phyloP scores from a whole-genome alignment of 2,888 invertebrate species.

The Cloeon dipterum region DNA sequence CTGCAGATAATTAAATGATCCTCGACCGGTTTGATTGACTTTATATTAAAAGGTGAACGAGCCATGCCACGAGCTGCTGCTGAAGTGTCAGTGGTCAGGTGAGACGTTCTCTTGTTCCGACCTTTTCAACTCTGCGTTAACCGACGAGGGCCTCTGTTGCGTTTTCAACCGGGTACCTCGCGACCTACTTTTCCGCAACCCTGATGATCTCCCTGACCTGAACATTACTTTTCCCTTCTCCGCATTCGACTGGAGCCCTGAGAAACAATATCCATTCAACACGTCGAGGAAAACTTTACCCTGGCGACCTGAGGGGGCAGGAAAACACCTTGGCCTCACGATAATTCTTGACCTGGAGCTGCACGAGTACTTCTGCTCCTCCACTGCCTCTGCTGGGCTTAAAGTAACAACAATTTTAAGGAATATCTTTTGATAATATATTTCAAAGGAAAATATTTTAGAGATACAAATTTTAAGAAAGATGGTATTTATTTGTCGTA shows the following conservation, averaged over 20 bases:
- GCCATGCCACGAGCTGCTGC: conserved; percentile 50
- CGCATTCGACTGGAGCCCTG: conserved; percentile 54
- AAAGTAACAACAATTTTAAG: conserved; percentile 28
- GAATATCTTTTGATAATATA: too few relatives aligned
- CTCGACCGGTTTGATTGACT: too few relatives aligned
- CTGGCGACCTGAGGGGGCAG: conserved; percentile 42
- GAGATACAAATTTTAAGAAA: too few relatives aligned
- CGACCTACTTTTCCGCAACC: conserved; percentile 41
- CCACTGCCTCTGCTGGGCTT: conserved; percentile 48
- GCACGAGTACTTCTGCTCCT: conserved; percentile 56
- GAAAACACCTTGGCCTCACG: conserved; percentile 46
- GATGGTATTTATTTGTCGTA: too few relatives aligned
- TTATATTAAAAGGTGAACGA: conserved; percentile 50
- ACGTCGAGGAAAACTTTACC: conserved; percentile 34
- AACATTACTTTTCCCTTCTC: conserved; percentile 35
- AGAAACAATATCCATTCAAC: conserved; percentile 36
- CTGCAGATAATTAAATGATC: too few relatives aligned
- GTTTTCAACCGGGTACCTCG: conserved; percentile 61
- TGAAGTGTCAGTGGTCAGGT: conserved; percentile 43
- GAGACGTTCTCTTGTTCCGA: conserved; percentile 33
- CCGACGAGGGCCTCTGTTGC: conserved; percentile 69
- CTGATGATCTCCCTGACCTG: conserved; percentile 32
- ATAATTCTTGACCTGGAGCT: conserved; percentile 45
- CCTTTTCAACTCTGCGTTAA: conserved; percentile 50
- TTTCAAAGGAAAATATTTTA: too few relatives aligned